Base-by-base conservation (phyloP, 2,888 invertebrate genomes). In the Pyrrhia umbra region DNA sequence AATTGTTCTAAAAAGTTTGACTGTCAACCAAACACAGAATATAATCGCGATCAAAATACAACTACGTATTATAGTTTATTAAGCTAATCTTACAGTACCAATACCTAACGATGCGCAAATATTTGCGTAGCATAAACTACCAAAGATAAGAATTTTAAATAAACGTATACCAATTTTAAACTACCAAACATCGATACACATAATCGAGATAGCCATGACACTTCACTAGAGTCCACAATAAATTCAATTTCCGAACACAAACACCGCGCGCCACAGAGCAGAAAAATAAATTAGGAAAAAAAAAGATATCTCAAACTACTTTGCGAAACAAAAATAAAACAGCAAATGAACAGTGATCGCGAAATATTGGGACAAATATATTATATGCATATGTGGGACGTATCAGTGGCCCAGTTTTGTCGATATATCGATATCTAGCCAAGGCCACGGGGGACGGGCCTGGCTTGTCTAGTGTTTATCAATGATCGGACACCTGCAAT, bases 391-490 rank as follows among this genome's bases (percentile, higher is more conserved):
- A 70, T 68, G 59, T 71, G 69, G 59, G 30, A 74, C 74, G 58
- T 88, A 88, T 89, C 87, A 79, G 62, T 87, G 90, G 67, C 89
- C 89, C 78, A 90, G 83, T 85, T 91, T 83, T 66, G 46, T 78
- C 82, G 85, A 85, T 89, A 89, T 84, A 86, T 81, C 82, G 85
- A 85, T 89, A 89, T 84, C 87, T 81, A 46, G 56, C 66, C 87
- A 88, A 91, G 90, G 90, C 75, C 80, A 75, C 63, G 66, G 69
- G 77, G 65, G 61, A 62, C 58, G 69, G 40, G 45, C 20, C 18
- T 16, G 59, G 40, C 62, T 52, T 49, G 51, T 54, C 56, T 56
- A 49, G 62, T 57, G 73, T 54, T 79, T 80, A 80, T 80, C 79
- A 69, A 74, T 56, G 65, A 71, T 73, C 74, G 50, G 73, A 66